Conservation (phyloP, 2,888 invertebrate species). For the Apotomis turbidana region DNA sequence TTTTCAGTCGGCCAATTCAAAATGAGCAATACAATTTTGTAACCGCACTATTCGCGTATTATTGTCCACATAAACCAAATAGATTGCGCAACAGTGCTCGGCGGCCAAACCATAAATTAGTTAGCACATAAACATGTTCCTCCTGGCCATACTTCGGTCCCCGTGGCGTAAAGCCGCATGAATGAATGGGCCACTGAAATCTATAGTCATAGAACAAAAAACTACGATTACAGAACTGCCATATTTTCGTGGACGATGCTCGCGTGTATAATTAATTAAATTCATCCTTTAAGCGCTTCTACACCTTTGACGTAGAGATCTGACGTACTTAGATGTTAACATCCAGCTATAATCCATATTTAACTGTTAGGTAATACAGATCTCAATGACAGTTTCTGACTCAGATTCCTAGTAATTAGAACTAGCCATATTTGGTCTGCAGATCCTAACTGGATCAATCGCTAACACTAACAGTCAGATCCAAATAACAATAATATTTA, state of each 20-base stretch:
- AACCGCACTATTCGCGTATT: conserved; percentile 34
- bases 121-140: conserved; percentile 53
- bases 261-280: neutral
- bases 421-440: conserved; percentile 11
- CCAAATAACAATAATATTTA: conserved; percentile 15
- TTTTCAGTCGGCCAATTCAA: neutral
- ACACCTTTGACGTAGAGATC: conserved; percentile 11
- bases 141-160: conserved; percentile 43
- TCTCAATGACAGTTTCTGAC: neutral
- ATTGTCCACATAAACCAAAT: conserved; percentile 41
- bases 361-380: conserved; percentile 7
- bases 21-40: conserved; percentile 25
- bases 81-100: conserved; percentile 49
- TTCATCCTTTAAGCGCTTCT: neutral
- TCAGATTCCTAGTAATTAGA: conserved; percentile 4
- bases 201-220: conserved; percentile 42
- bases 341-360: conserved; percentile 8
- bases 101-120: conserved; percentile 51
- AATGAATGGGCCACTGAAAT: conserved; percentile 48
- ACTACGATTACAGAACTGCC: conserved; percentile 35
- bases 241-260: neutral
- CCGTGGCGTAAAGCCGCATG: conserved; percentile 44
- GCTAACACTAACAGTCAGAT: neutral
- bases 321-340: neutral
- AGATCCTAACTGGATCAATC: conserved; percentile 1